Evolutionary conservation across 2,888 invertebrate species (phyloP).

Genomic region (Agrochola circellaris): DNA sequence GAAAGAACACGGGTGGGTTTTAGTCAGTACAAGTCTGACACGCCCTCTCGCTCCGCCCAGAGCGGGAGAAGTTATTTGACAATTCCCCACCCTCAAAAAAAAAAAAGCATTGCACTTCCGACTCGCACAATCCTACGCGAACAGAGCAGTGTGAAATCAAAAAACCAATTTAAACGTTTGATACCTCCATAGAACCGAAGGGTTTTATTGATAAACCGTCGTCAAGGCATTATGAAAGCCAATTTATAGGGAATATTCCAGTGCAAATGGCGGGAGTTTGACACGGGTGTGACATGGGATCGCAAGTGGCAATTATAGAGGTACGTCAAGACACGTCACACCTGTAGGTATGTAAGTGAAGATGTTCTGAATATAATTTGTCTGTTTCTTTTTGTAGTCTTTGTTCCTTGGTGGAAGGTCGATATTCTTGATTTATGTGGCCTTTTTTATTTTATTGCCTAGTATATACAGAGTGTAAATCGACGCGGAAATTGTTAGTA

Average conservation of each 20-base stretch:
- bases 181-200: slow-evolving; percentile 48
- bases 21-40: no score
- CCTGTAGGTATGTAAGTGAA: slow-evolving; percentile 63
- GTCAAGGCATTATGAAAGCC: slow-evolving; percentile 76
- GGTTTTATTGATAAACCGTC: slow-evolving; percentile 76
- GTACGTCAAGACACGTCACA: slow-evolving; percentile 68
- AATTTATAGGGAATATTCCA: slow-evolving; percentile 81
- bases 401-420: background rate
- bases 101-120: slow-evolving; percentile 12
- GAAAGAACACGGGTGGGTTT: no score
- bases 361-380: slow-evolving; percentile 59
- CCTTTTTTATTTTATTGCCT: background rate
- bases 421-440: background rate
- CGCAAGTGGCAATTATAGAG: slow-evolving; percentile 82
- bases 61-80: no score
- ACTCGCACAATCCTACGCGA: slow-evolving; percentile 35
- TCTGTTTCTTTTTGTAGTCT: slow-evolving; percentile 11
- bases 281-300: slow-evolving; percentile 85
- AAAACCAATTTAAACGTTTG: slow-evolving; percentile 63
- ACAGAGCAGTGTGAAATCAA: slow-evolving; percentile 61
- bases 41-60: no score
- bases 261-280: slow-evolving; percentile 78
- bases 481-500: background rate
- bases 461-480: no score
- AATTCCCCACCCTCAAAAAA: no score